Percentiles rank a stretch among this genome's conserved stretches.
Conservation (phyloP, 1,140 invertebrate genomes). For the Bactericera cockerelli region DNA sequence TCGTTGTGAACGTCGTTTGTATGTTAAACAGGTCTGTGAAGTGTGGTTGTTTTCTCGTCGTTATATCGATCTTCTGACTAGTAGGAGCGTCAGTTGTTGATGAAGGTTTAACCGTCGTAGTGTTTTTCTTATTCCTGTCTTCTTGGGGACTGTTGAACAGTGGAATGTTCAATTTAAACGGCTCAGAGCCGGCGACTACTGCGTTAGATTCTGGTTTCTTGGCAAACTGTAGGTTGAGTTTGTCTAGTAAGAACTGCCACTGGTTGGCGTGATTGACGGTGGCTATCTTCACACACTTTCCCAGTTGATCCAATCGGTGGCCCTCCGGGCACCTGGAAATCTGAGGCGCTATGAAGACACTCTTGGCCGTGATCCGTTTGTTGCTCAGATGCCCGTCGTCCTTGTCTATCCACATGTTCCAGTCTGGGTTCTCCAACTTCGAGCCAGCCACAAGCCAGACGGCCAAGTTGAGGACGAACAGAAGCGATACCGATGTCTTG, state of each 20-base stretch:
- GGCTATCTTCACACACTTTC: conserved; percentile 35
- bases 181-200: not conserved
- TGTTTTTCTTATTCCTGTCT: not conserved
- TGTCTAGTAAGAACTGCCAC: conserved; percentile 35
- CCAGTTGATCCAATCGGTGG: conserved; percentile 36
- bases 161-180: conserved; percentile 3
- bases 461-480: not conserved
- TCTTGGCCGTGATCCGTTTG: conserved; percentile 40
- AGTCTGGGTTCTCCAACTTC: not conserved
- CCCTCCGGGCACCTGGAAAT: conserved; percentile 41
- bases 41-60: not conserved
- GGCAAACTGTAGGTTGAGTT: conserved; percentile 35
- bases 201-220: not conserved
- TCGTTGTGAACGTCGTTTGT: not conserved
- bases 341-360: conserved; percentile 43
- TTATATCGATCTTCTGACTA: not conserved
- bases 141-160: not conserved
- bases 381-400: not conserved
- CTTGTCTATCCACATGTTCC: conserved; percentile 4
- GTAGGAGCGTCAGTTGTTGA: no score
- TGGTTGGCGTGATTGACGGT: conserved; percentile 37
- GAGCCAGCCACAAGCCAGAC: not conserved
- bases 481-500: not conserved
- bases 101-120: not conserved
- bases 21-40: not conserved